phyloP scores from a whole-genome alignment of 2,888 invertebrate species.

The Volucella zonaria region DNA sequence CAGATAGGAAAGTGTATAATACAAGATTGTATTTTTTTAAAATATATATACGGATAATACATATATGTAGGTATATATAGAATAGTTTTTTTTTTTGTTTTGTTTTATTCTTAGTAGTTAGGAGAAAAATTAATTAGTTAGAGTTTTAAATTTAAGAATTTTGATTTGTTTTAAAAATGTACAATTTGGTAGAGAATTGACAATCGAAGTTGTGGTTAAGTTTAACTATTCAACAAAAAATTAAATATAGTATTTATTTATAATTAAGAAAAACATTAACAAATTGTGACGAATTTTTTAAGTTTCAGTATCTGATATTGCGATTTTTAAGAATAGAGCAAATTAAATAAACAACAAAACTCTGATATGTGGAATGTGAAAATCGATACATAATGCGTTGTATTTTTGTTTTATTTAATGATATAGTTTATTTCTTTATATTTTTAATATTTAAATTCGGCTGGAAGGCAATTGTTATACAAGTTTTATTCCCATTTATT shows the following conservation, averaged over 20 bases:
- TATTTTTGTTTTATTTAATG: not conserved
- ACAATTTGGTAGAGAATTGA: constrained; percentile 18
- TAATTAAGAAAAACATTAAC: not conserved
- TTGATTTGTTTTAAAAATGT: constrained; percentile 7
- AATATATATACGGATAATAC: constrained; percentile 15
- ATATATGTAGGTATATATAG: not conserved
- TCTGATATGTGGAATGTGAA: constrained; percentile 70
- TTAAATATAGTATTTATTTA: not conserved
- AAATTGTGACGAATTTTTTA: constrained; percentile 20
- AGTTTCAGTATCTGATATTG: constrained; percentile 6
- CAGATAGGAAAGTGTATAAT: constrained; percentile 52
- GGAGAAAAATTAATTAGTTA: constrained; percentile 19
- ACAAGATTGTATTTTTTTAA: constrained; percentile 40
- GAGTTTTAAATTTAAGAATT: not conserved
- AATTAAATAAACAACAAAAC: constrained; percentile 27
- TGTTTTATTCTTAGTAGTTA: constrained; percentile 11
- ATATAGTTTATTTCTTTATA: constrained; percentile 2
- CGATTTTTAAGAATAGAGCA: constrained; percentile 5
- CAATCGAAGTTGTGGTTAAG: constrained; percentile 25
- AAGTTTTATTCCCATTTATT: not conserved
- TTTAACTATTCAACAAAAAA: not conserved
- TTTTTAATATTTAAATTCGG: constrained; percentile 20
- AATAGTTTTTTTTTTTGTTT: no score
- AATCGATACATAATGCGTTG: constrained; percentile 42
- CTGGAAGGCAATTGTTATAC: not conserved